phyloP scores from a whole-genome alignment of 2,113 vertebrate species.

The Indicator maculatus region DNA sequence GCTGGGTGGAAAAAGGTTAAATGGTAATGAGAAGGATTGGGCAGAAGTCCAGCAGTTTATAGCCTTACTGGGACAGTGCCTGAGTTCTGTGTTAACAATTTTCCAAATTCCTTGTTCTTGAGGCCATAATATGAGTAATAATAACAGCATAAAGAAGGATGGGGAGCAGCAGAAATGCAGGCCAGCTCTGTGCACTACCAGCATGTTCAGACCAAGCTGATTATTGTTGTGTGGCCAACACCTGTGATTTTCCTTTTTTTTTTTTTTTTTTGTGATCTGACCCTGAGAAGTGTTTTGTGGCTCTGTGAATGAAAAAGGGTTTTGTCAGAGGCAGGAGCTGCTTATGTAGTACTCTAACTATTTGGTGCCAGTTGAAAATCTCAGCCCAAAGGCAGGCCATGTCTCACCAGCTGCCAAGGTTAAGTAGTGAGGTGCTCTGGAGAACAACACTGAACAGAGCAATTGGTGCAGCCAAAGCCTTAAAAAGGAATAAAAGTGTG shows the following conservation, averaged over 20 bases:
- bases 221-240: background rate
- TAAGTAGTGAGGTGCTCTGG: background rate
- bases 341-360: background rate
- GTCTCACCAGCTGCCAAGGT: background rate
- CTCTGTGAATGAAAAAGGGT: background rate
- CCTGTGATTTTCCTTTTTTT: background rate
- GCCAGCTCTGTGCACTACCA: fast-evolving
- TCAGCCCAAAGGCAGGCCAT: background rate
- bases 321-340: background rate
- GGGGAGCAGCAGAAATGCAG: background rate
- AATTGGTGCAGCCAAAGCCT: background rate
- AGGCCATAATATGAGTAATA: background rate
- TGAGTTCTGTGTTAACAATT: background rate
- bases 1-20: background rate
- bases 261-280: background rate
- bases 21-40: background rate
- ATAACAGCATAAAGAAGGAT: background rate
- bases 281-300: background rate
- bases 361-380: background rate
- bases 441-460: background rate
- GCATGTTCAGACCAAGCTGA: background rate
- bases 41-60: background rate
- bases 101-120: background rate
- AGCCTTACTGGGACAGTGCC: background rate
- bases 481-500: background rate